phyloP scores from a whole-genome alignment of 2,113 vertebrate species.

The Corythornis cristatus region DNA sequence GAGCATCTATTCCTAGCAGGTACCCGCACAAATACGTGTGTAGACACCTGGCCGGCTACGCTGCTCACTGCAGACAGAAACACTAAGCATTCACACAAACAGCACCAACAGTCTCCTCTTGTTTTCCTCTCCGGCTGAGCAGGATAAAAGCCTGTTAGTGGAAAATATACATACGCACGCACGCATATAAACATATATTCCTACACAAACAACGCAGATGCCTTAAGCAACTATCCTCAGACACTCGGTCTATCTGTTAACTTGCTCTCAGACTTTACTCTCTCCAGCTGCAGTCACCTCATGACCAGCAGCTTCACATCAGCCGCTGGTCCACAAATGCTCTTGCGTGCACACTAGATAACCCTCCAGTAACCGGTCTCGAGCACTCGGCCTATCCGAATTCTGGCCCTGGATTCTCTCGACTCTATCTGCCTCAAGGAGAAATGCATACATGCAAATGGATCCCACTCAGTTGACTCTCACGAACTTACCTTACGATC shows the following conservation, averaged over 20 bases:
- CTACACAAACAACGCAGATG: not conserved
- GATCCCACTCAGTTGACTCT: no score
- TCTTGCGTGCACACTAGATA: not conserved
- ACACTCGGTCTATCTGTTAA: not conserved
- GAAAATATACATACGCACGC: not conserved
- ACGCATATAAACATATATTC: not conserved
- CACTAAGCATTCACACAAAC: not conserved
- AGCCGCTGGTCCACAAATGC: not conserved
- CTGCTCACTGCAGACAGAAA: not conserved
- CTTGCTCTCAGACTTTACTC: not conserved
- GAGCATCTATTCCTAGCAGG: not conserved
- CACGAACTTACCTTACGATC: no score
- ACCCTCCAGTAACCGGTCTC: not conserved
- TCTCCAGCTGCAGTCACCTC: not conserved
- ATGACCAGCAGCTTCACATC: not conserved
- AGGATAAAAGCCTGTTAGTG: not conserved
- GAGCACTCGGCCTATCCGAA: not conserved
- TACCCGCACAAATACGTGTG: not conserved
- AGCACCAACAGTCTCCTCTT: not conserved
- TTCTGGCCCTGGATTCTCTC: not conserved
- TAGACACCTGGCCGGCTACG: not conserved
- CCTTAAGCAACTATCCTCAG: not conserved
- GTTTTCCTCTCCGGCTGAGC: not conserved
- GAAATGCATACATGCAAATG: not conserved
- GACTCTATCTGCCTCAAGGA: not conserved